Evolutionary conservation across 2,797 vertebrate genomes (phyloP).

Genomic region (Perodicticus potto): DNA sequence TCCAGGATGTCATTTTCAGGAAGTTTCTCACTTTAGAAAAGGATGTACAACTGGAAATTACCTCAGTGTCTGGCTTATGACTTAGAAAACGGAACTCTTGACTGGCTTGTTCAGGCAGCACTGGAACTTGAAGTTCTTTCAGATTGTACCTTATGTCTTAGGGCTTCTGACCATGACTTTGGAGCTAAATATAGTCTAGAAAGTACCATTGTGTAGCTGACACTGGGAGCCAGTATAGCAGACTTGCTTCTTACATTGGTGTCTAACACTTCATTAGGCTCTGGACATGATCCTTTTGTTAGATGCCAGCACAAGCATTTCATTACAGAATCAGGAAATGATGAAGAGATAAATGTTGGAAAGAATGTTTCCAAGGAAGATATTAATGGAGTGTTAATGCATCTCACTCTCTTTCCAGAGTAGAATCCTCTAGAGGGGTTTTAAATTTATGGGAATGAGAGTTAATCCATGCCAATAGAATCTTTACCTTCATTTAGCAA

Average conservation of each 20-base stretch:
- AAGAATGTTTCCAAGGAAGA: slow-evolving; percentile 79
- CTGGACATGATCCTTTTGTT: slow-evolving; percentile 67
- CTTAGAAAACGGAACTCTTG: slow-evolving; percentile 68
- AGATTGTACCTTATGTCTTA: slow-evolving; percentile 66
- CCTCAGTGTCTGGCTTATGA: slow-evolving; percentile 73
- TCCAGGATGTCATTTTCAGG: slow-evolving; percentile 68
- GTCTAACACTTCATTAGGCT: slow-evolving; percentile 80
- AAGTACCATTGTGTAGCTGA: slow-evolving; percentile 54
- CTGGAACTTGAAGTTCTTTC: slow-evolving; percentile 69
- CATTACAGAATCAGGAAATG: slow-evolving; percentile 73
- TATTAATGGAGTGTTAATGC: slow-evolving; percentile 79
- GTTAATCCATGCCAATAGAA: slow-evolving; percentile 58
- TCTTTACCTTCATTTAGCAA: slow-evolving; percentile 72
- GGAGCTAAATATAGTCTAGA: slow-evolving; percentile 76
- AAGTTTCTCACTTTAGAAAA: slow-evolving; percentile 68
- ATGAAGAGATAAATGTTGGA: slow-evolving; percentile 76
- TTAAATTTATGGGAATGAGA: slow-evolving; percentile 59
- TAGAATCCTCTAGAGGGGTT: slow-evolving; percentile 56
- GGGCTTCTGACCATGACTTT: slow-evolving; percentile 69
- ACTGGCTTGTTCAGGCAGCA: slow-evolving; percentile 46
- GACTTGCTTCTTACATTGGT: slow-evolving; percentile 81
- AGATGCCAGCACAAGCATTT: slow-evolving; percentile 77
- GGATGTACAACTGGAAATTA: slow-evolving; percentile 76
- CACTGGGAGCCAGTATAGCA: neutral
- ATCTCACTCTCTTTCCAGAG: slow-evolving; percentile 64